Base-by-base conservation (phyloP, 2,113 vertebrate genomes). In the Todiramphus saurophagus region DNA sequence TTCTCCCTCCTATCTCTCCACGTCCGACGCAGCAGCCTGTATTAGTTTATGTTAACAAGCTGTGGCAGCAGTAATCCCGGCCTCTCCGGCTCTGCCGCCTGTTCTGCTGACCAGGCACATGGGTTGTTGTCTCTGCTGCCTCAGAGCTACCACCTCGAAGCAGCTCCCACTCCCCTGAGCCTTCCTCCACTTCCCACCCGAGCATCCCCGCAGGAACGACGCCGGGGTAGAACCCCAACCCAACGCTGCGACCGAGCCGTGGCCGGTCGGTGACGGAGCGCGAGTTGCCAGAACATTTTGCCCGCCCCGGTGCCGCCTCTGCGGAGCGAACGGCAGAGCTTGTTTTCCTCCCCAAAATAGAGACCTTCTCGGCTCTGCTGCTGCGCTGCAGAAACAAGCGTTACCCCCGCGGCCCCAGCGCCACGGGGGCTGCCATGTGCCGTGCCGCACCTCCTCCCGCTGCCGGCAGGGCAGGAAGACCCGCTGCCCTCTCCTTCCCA, bases 1-100 rank as follows among this genome's bases (percentile, higher is more conserved):
- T 90, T 86, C 93, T 90, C 91, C 78, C 83, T 91, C 93, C 91
- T 97, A 91, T 95, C 95, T 95, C 92, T 17, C 82, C 0, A 48
- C 1, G 24, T 87, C 91, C 82, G 48, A 75, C 62, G 4, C 93
- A 63, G 96, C 89, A 74, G 89, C 77, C 95, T 88, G 94, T 89
- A 96, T 97, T 96, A 95, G 94, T 93, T 96, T 92, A 94, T 95
- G 95, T 95, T 97, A 97, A 96, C 96, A 96, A 97, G 95, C 93
- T 94, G 95, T 93, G 91, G 97, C 93, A 96, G 93, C 78, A 69
- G 51, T 63, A 93, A 94, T 94, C 95, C 91, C 27, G 64, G 58
- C 90, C 94, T 72, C 93, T 23, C 75, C 58, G 13, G 79, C 64
- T 85, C 87, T 62, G 9, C 53, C 7, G 55, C 91, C 50, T 27